phyloP scores from a whole-genome alignment of 2,797 vertebrate genomes.

The Eospalax fontanierii region DNA sequence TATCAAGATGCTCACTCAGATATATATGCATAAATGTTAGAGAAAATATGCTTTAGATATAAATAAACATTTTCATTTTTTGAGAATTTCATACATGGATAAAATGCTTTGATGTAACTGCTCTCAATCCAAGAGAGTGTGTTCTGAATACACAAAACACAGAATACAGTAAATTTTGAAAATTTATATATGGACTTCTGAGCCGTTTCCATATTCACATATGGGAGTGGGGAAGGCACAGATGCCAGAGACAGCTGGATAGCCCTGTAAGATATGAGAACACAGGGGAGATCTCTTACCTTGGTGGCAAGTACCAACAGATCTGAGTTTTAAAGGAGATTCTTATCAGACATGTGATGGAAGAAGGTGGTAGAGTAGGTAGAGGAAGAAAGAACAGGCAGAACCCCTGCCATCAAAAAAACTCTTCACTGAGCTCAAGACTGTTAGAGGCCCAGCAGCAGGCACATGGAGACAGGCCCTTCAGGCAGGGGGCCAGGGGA shows the following conservation, averaged over 20 bases:
- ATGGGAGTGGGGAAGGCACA: not conserved
- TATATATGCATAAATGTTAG: not conserved
- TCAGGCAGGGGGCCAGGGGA: not conserved
- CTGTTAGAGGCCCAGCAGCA: not conserved
- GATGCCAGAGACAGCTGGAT: not conserved
- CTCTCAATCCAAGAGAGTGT: slow-evolving; percentile 23
- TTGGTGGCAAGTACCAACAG: not conserved
- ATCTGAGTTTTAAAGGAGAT: not conserved
- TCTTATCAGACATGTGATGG: not conserved
- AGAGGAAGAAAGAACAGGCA: not conserved
- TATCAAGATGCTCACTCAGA: not conserved
- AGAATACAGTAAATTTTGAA: not conserved
- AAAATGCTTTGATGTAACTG: not conserved
- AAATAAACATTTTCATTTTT: no score
- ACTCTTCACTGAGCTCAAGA: not conserved
- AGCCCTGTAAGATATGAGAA: not conserved
- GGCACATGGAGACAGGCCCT: not conserved
- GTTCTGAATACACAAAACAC: not conserved
- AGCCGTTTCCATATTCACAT: not conserved
- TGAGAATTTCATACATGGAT: no score
- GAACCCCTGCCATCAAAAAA: not conserved
- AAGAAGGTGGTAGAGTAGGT: not conserved
- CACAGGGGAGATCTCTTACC: not conserved
- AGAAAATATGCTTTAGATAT: not conserved
- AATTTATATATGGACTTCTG: not conserved